These are phyloP conservation scores for Carcina quercana DNA, from an alignment of 2,888 invertebrate species.

Conservation along the genomic window DNA sequence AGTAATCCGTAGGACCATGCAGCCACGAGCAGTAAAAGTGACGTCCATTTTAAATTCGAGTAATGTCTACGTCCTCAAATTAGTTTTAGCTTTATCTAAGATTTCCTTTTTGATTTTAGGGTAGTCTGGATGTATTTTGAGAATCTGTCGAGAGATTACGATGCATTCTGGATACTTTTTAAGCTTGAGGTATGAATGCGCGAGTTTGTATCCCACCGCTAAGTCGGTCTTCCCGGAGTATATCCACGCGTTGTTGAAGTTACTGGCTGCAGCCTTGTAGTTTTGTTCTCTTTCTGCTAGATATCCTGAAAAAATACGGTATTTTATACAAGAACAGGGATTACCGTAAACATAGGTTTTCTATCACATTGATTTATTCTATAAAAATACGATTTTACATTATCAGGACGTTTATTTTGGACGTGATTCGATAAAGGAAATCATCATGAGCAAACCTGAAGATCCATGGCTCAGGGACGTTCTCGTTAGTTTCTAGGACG, in stretches of 20 bases:
- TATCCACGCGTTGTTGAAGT: constrained; percentile 92
- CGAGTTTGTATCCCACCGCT: constrained; percentile 92
- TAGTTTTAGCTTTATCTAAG: constrained; percentile 89
- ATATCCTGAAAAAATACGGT: constrained; percentile 75
- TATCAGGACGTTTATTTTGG: no score
- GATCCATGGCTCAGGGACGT: no score
- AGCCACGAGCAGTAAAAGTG: no score
- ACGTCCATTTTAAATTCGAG: no score
- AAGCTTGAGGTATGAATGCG: constrained; percentile 92
- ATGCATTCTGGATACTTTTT: constrained; percentile 93
- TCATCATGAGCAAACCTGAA: no score
- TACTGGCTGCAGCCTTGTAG: constrained; percentile 87
- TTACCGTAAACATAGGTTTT: no score
- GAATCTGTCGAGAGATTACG: constrained; percentile 87
- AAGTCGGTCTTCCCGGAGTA: constrained; percentile 88
- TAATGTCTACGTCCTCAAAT: constrained; percentile 81
- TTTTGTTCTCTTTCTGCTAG: constrained; percentile 95
- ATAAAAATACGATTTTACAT: no score
- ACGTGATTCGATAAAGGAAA: no score
- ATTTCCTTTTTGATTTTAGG: constrained; percentile 95
- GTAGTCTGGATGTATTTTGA: constrained; percentile 89
- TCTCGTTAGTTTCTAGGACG: no score
- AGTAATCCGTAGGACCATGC: neutral
- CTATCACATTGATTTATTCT: no score
- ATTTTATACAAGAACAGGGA: no score